phyloP scores from a whole-genome alignment of 1,140 invertebrate genomes.

The Globodera rostochiensis region DNA sequence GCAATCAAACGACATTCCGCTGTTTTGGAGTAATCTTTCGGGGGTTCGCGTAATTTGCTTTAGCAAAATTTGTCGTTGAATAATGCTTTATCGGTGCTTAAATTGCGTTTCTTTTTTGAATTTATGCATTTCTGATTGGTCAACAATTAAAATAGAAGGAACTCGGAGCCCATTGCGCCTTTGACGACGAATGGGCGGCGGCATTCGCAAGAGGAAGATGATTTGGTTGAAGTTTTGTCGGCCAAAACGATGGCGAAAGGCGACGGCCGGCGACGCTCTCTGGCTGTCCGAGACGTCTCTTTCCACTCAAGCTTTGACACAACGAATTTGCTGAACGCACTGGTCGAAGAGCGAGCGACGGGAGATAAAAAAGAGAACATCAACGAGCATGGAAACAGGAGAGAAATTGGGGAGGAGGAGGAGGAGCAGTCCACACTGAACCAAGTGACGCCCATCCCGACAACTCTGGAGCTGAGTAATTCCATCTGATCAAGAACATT shows the following conservation, averaged over 20 bases:
- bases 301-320: constrained; percentile 12
- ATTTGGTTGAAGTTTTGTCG: constrained; percentile 3
- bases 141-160: too few relatives aligned
- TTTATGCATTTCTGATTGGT: neutral
- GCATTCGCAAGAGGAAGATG: neutral
- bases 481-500: neutral
- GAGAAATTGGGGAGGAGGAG: constrained; percentile 21
- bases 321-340: constrained; percentile 1
- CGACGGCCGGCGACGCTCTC: neutral
- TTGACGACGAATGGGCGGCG: neutral
- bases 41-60: too few relatives aligned
- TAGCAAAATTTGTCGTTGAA: too few relatives aligned
- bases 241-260: neutral
- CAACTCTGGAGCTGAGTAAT: constrained; percentile 8
- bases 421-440: constrained; percentile 25
- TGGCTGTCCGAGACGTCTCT: neutral
- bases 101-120: neutral
- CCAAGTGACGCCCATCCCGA: constrained; percentile 28
- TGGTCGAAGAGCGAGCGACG: neutral
- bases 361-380: neutral
- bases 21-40: too few relatives aligned
- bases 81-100: neutral
- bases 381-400: neutral
- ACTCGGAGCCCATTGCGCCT: too few relatives aligned
- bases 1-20: too few relatives aligned